A percentile compares a stretch with the other conserved stretches of the same genome.
Conservation (phyloP, 2,888 invertebrate genomes). For the Euclidia mi region DNA sequence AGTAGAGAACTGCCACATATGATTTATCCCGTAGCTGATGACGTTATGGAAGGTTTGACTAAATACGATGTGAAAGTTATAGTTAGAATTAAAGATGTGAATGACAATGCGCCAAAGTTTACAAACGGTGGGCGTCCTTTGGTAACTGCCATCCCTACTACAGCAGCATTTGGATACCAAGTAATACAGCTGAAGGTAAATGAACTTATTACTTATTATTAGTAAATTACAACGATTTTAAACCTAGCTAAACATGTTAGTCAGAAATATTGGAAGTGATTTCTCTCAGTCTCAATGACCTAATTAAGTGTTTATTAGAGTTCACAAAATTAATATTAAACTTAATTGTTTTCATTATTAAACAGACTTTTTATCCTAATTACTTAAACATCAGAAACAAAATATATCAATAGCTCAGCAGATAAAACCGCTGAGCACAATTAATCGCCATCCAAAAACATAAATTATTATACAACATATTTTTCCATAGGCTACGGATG, state of each 20-base stretch:
- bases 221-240: too few species aligned
- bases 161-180: conserved; percentile 95
- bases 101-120: conserved; percentile 95
- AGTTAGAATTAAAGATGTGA: conserved; percentile 94
- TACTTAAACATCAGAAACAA: neutral
- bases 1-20: conserved; percentile 93
- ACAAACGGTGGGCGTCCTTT: conserved; percentile 93
- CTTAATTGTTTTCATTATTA: too few species aligned
- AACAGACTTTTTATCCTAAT: neutral
- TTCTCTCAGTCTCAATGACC: too few species aligned
- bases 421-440: neutral
- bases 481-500: conserved; percentile 91
- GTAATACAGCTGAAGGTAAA: conserved; percentile 93
- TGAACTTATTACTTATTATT: too few species aligned
- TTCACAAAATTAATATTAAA: too few species aligned
- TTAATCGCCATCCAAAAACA: neutral
- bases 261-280: too few species aligned
- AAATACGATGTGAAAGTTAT: conserved; percentile 95
- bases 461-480: conserved; percentile 10
- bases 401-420: neutral
- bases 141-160: conserved; percentile 95
- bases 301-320: too few species aligned
- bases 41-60: conserved; percentile 92
- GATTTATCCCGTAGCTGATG: conserved; percentile 94
- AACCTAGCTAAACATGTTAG: too few species aligned